phyloP scores from a whole-genome alignment of 2,888 invertebrate species.

The Asteroscopus sphinx region DNA sequence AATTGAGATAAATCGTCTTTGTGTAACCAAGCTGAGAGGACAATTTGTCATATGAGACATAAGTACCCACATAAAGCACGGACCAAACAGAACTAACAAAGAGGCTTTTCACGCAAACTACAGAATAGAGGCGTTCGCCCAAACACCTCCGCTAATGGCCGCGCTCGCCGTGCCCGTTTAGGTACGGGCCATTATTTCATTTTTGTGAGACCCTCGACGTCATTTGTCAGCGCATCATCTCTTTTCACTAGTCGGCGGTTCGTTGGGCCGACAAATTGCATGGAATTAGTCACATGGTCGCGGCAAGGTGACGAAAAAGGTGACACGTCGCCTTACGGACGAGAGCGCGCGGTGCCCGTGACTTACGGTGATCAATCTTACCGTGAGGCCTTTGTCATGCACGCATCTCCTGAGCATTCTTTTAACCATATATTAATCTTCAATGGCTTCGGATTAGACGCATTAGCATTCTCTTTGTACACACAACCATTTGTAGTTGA shows the following conservation, averaged over 20 bases:
- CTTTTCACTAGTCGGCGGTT: constrained; percentile 84
- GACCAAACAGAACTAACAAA: constrained; percentile 87
- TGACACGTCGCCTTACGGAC: constrained; percentile 80
- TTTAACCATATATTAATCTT: constrained; percentile 64
- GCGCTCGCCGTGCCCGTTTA: constrained; percentile 83
- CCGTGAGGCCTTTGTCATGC: constrained; percentile 75
- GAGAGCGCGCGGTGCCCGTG: constrained; percentile 68
- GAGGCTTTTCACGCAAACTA: constrained; percentile 86
- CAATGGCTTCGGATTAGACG: constrained; percentile 71
- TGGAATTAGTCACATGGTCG: constrained; percentile 88
- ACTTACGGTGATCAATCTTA: constrained; percentile 84
- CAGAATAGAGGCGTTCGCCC: constrained; percentile 88
- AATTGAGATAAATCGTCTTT: constrained; percentile 80
- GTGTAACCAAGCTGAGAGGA: constrained; percentile 72
- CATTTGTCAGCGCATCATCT: constrained; percentile 89
- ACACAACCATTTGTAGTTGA: constrained; percentile 22
- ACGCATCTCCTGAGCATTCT: constrained; percentile 75
- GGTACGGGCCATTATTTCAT: constrained; percentile 88
- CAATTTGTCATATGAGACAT: constrained; percentile 86
- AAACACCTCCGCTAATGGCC: constrained; percentile 88
- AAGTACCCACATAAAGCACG: constrained; percentile 87
- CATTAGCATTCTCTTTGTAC: constrained; percentile 69
- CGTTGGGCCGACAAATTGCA: constrained; percentile 87
- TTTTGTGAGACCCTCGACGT: constrained; percentile 87
- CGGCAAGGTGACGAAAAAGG: constrained; percentile 89